Evolutionary conservation across 2,888 invertebrate species (phyloP).

Genomic region (Ellobium chinense): DNA sequence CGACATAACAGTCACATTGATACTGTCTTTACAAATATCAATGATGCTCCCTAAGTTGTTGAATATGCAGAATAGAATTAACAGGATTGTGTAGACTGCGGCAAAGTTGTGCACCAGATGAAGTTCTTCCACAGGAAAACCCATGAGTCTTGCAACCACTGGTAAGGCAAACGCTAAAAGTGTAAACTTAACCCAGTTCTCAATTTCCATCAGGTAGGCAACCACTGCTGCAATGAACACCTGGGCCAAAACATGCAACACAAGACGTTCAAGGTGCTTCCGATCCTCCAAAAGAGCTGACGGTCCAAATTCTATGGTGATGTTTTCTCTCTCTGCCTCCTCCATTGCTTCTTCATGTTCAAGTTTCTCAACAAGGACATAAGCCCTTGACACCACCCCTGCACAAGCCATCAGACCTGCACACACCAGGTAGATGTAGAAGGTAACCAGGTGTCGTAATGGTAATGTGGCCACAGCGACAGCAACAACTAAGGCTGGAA

Average conservation of each 20-base stretch:
- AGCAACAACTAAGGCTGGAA: conserved; percentile 80
- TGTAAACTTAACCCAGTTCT: conserved; percentile 74
- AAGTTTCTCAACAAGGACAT: conserved; percentile 77
- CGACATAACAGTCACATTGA: conserved; percentile 62
- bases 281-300: conserved; percentile 63
- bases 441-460: conserved; percentile 79
- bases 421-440: conserved; percentile 81
- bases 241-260: conserved; percentile 76
- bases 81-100: conserved; percentile 78
- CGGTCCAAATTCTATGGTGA: conserved; percentile 46
- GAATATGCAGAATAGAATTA: conserved; percentile 78
- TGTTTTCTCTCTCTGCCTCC: conserved; percentile 46
- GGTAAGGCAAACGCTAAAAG: conserved; percentile 80
- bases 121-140: conserved; percentile 77
- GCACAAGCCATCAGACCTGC: conserved; percentile 74
- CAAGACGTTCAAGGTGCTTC: conserved; percentile 70
- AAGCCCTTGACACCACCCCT: conserved; percentile 31
- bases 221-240: conserved; percentile 75
- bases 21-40: conserved; percentile 69
- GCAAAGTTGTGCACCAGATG: conserved; percentile 80
- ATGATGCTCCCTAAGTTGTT: conserved; percentile 77
- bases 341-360: conserved; percentile 62
- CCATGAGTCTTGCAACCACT: conserved; percentile 79
- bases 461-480: conserved; percentile 80
- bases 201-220: conserved; percentile 78